A percentile compares a stretch with the other conserved stretches of the same genome.
These are phyloP conservation scores for Cataglyphis altisquamis DNA, from an alignment of 2,888 invertebrate genomes.

Conservation along the genomic window DNA sequence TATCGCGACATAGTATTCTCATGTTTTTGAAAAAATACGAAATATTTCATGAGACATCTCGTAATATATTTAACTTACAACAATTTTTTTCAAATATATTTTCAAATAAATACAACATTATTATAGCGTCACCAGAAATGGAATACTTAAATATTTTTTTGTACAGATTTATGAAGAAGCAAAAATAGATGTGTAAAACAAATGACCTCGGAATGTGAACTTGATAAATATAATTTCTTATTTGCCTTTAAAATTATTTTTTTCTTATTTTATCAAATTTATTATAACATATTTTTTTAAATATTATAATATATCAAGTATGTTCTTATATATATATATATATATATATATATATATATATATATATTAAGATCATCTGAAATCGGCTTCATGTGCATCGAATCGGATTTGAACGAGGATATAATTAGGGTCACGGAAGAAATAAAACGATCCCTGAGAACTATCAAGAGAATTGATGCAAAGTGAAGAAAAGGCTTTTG, in stretches of 20 bases:
- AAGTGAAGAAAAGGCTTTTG: neutral
- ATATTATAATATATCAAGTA: neutral
- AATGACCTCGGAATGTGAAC: neutral
- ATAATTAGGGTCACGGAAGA: slow-evolving; percentile 21
- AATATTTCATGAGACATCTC: neutral
- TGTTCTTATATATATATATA: neutral
- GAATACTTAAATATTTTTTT: neutral
- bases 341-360: too few species aligned
- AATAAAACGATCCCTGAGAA: slow-evolving; percentile 6
- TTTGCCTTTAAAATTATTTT: neutral
- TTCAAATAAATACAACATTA: neutral
- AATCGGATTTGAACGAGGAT: slow-evolving; percentile 27
- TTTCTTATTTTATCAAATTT: neutral
- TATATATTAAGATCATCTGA: neutral
- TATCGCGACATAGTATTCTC: neutral
- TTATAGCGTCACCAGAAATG: neutral
- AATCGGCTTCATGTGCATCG: slow-evolving; percentile 32
- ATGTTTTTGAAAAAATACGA: neutral
- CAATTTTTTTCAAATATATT: neutral
- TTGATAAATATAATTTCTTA: neutral
- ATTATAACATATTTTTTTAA: neutral
- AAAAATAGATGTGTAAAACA: neutral
- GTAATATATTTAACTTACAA: neutral
- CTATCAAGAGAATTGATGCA: neutral
- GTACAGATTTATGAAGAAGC: neutral